Conservation (phyloP, 2,113 vertebrate genomes). For the Tyto alba region DNA sequence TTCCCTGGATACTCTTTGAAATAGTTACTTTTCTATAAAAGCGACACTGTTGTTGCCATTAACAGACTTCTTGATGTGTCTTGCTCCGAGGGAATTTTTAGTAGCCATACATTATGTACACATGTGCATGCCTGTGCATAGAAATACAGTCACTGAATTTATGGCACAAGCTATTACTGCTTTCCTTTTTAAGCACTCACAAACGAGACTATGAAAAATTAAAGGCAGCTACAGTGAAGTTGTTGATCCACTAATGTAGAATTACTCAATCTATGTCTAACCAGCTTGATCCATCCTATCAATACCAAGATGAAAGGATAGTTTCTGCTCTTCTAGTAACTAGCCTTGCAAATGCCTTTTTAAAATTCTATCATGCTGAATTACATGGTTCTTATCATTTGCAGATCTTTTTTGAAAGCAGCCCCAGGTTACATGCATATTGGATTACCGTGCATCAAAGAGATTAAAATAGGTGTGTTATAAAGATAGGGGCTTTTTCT, state of each 20-base stretch:
- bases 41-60: not conserved
- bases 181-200: not conserved
- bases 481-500: slow-evolving; percentile 68
- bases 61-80: not conserved
- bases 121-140: not conserved
- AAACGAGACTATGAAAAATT: not conserved
- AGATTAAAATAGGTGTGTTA: slow-evolving; percentile 68
- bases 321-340: not conserved
- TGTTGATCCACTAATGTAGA: slow-evolving; percentile 16
- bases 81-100: not conserved
- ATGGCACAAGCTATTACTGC: not conserved
- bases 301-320: slow-evolving; percentile 29
- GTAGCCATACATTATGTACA: not conserved
- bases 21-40: not conserved
- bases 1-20: not conserved
- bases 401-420: slow-evolving; percentile 53
- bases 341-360: not conserved
- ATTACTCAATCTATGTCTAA: slow-evolving; percentile 3
- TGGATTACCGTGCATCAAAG: slow-evolving; percentile 76
- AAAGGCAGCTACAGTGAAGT: not conserved
- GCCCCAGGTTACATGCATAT: slow-evolving; percentile 70
- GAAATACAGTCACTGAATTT: not conserved
- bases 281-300: slow-evolving; percentile 4
- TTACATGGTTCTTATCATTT: slow-evolving; percentile 36
- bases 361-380: slow-evolving; percentile 27